phyloP scores from a whole-genome alignment of 2,113 vertebrate species.

The Triplophysa rosa region DNA sequence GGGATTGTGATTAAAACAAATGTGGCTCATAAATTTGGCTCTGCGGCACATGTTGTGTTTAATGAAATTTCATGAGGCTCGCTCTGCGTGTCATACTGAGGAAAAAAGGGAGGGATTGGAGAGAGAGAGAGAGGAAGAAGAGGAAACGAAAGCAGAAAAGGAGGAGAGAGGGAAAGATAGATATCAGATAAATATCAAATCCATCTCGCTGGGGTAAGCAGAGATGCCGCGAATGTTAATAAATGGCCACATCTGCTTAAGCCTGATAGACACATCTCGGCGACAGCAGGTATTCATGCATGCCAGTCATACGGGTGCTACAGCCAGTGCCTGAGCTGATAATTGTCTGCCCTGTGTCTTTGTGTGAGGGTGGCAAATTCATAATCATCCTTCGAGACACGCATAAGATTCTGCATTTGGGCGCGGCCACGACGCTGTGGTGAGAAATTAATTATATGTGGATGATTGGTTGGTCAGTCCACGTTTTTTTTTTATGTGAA shows the following conservation, averaged over 20 bases:
- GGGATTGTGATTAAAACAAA: slow-evolving; percentile 82
- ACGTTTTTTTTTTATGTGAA: neutral
- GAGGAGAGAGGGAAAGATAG: slow-evolving; percentile 9
- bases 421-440: slow-evolving; percentile 10
- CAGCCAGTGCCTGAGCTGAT: slow-evolving; percentile 45
- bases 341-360: slow-evolving; percentile 58
- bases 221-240: slow-evolving; percentile 92
- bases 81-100: slow-evolving; percentile 72
- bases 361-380: slow-evolving; percentile 57
- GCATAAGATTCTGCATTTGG: slow-evolving; percentile 41
- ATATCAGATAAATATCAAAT: slow-evolving; percentile 84
- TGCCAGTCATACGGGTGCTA: slow-evolving; percentile 50
- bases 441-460: slow-evolving; percentile 2
- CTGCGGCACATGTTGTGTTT: slow-evolving; percentile 88
- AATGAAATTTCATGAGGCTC: slow-evolving; percentile 99
- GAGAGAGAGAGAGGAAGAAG: slow-evolving; percentile 52
- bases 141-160: slow-evolving; percentile 10
- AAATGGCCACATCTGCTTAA: slow-evolving; percentile 97
- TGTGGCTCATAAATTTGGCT: slow-evolving; percentile 97
- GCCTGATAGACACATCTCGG: slow-evolving; percentile 77
- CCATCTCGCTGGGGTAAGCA: slow-evolving; percentile 93
- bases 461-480: neutral
- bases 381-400: slow-evolving; percentile 52
- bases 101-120: slow-evolving; percentile 39
- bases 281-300: slow-evolving; percentile 56